Conservation (phyloP, 2,797 vertebrate species). For the Cyprinella venusta region DNA sequence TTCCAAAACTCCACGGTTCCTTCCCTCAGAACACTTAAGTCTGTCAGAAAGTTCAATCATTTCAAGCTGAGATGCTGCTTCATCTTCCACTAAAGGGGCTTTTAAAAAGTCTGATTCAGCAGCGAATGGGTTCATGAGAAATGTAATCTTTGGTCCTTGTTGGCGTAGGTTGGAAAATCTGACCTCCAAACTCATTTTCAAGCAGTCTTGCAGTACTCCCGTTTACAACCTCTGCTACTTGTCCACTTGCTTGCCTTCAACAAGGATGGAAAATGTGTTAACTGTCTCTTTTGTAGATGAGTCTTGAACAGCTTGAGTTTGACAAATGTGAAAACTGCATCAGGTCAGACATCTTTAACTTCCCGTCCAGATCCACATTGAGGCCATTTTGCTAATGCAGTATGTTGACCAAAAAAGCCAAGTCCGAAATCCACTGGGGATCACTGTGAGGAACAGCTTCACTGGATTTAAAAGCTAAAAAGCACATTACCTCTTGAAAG, state of each 20-base stretch:
- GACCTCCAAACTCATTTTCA: conserved; percentile 34
- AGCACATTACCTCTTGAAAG: conserved; percentile 33
- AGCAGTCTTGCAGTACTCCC: conserved; percentile 4
- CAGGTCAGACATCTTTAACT: no score
- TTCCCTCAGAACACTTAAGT: background rate
- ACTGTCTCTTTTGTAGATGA: no score
- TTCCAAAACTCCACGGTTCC: background rate
- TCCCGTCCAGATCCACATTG: no score
- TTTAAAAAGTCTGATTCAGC: conserved; percentile 33
- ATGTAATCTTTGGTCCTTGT: conserved; percentile 24
- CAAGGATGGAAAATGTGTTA: no score
- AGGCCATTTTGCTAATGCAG: no score
- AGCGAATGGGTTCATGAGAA: conserved; percentile 33
- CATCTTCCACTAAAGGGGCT: conserved; percentile 19
- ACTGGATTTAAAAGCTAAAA: conserved; percentile 19
- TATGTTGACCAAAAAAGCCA: no score
- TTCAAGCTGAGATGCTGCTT: conserved; percentile 37
- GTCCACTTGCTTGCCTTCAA: conserved; percentile 5
- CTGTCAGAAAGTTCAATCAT: conserved; percentile 24
- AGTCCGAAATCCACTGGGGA: no score
- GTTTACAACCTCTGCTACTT: conserved; percentile 15
- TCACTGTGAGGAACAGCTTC: no score
- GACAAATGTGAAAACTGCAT: no score
- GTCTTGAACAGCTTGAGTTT: no score
- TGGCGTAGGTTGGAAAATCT: background rate